These are phyloP conservation scores for Yasuhikotakia modesta DNA, from an alignment of 2,797 vertebrate genomes.

Conservation along the genomic window DNA sequence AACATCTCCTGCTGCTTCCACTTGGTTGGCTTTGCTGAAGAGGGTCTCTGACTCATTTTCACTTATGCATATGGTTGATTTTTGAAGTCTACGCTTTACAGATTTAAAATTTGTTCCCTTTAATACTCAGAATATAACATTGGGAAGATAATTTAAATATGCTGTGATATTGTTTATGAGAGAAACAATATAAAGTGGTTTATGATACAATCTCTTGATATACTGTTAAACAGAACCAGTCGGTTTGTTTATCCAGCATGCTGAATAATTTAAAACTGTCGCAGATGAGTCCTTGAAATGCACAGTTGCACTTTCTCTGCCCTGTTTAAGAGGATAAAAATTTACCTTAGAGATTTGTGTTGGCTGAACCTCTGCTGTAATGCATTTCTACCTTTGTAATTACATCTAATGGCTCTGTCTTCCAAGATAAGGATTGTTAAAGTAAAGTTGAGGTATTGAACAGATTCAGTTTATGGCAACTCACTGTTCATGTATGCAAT, in stretches of 20 bases:
- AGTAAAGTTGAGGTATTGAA: conserved; percentile 26
- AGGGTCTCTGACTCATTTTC: background rate
- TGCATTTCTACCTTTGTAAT: conserved; percentile 47
- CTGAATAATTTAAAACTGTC: background rate
- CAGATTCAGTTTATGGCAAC: conserved; percentile 20
- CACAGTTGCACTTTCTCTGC: conserved; percentile 12
- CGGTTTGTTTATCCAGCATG: no score
- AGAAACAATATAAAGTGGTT: no score
- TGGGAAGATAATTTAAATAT: no score
- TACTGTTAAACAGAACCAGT: no score
- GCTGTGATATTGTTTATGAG: no score
- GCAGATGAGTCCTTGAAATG: background rate
- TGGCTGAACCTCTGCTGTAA: conserved; percentile 34
- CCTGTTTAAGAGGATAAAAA: conserved; percentile 24
- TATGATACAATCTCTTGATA: no score
- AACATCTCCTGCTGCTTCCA: no score
- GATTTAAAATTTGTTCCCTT: background rate
- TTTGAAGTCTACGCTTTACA: background rate
- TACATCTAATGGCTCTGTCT: conserved; percentile 38
- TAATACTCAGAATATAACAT: background rate
- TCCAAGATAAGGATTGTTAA: conserved; percentile 37
- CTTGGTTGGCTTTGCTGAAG: background rate
- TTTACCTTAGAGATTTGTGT: conserved; percentile 8
- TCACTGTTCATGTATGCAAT: background rate
- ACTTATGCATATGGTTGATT: background rate